A percentile compares a stretch with the other conserved stretches of the same genome.
These are phyloP conservation scores for Halcyon badia DNA, from an alignment of 2,797 vertebrate species.

Conservation along the genomic window DNA sequence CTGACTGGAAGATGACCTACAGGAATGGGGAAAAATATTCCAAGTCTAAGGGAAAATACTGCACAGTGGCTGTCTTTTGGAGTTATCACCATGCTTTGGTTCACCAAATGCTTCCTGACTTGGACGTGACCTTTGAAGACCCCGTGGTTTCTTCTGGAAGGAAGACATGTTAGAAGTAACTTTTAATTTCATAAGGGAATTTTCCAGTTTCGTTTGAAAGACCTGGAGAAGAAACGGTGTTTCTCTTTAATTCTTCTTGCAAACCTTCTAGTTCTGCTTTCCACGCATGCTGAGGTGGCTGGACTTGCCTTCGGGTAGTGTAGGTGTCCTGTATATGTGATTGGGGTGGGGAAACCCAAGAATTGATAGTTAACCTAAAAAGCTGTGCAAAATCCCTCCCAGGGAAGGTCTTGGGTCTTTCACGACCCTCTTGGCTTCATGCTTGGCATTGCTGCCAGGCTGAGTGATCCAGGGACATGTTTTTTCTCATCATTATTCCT, in stretches of 20 bases:
- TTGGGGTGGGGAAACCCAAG: neutral
- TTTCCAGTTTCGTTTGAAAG: neutral
- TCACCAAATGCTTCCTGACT: neutral
- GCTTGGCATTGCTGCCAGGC: neutral
- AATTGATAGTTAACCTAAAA: neutral
- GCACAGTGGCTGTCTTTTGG: neutral
- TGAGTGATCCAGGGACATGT: fast-evolving
- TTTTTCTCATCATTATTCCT: neutral
- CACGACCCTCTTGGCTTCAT: neutral
- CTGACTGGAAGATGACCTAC: neutral
- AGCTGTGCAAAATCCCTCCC: neutral
- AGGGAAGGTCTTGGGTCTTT: fast-evolving
- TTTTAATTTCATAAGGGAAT: neutral
- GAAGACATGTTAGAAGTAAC: neutral
- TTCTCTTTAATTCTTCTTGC: neutral
- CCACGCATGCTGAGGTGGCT: fast-evolving
- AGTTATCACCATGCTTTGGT: neutral
- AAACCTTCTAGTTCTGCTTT: neutral
- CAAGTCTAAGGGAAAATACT: neutral
- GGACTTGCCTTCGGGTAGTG: fast-evolving
- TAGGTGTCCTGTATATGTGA: fast-evolving
- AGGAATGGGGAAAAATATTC: neutral
- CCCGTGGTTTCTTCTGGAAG: neutral
- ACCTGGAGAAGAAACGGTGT: fast-evolving
- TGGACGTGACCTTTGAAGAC: neutral